phyloP scores from a whole-genome alignment of 2,113 vertebrate genomes.

The Malurus elegans region DNA sequence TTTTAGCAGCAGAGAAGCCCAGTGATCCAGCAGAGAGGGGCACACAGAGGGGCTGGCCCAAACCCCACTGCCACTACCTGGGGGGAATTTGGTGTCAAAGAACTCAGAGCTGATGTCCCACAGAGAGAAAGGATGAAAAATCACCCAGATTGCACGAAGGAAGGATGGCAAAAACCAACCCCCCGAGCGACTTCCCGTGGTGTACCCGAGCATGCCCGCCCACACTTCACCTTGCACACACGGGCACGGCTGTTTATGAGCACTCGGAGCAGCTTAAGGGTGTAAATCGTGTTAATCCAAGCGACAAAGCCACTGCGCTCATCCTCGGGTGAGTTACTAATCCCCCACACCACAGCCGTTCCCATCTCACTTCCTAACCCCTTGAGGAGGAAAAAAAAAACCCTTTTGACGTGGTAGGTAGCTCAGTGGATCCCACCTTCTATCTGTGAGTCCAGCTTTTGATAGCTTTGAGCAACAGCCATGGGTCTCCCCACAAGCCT shows the following conservation, averaged over 20 bases:
- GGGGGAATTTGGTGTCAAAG: not conserved
- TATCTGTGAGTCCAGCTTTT: not conserved
- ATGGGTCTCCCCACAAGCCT: not conserved
- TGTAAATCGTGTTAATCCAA: conserved; percentile 31
- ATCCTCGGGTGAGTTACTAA: not conserved
- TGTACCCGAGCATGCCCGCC: not conserved
- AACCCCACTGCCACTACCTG: not conserved
- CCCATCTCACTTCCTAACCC: not conserved
- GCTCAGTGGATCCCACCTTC: not conserved
- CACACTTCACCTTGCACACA: not conserved
- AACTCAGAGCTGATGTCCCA: not conserved
- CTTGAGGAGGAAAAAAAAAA: not conserved
- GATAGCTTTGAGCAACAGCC: not conserved
- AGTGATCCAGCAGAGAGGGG: not conserved
- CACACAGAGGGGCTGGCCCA: accelerated
- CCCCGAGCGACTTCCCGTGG: not conserved
- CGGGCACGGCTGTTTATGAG: not conserved
- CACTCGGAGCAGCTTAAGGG: not conserved
- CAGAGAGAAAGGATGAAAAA: not conserved
- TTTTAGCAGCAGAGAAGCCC: not conserved
- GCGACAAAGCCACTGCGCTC: not conserved
- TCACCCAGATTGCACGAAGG: accelerated
- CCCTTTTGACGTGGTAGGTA: not conserved
- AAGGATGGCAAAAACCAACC: not conserved
- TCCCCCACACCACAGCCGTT: not conserved